These are phyloP conservation scores for Drosophila equinoxialis DNA, from an alignment of 1,140 invertebrate species.

Conservation along the genomic window DNA sequence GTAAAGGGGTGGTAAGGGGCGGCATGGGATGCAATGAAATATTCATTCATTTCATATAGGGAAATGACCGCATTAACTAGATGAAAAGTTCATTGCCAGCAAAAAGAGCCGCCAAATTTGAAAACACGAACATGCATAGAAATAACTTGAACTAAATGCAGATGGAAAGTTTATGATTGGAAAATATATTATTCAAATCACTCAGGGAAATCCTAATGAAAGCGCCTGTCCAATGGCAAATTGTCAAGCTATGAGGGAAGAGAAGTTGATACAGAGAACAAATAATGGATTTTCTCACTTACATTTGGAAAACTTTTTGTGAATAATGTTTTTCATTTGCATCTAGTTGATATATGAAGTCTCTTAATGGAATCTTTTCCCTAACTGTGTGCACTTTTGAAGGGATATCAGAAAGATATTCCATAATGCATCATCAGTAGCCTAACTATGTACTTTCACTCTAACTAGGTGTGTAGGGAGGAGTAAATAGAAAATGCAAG, in stretches of 20 bases:
- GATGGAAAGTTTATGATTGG: background rate
- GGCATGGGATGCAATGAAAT: background rate
- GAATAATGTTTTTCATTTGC: background rate
- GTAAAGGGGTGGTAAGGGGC: background rate
- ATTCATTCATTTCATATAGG: background rate
- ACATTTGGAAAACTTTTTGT: background rate
- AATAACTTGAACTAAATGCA: background rate
- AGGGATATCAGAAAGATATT: background rate
- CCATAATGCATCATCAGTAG: constrained; percentile 40
- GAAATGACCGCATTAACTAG: background rate
- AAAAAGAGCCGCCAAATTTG: background rate
- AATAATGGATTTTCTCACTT: background rate
- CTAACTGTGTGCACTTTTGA: background rate
- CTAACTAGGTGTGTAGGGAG: background rate
- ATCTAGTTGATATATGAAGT: background rate
- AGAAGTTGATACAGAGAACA: background rate
- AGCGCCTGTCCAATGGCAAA: background rate
- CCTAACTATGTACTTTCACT: background rate
- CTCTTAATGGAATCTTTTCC: background rate
- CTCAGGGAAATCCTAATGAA: background rate
- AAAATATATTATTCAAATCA: background rate
- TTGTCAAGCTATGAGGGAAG: background rate
- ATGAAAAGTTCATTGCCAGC: constrained; percentile 1
- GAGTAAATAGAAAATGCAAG: constrained; percentile 21
- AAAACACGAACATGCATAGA: too few relatives aligned